phyloP scores from a whole-genome alignment of 2,113 vertebrate species.

The Lota lota region DNA sequence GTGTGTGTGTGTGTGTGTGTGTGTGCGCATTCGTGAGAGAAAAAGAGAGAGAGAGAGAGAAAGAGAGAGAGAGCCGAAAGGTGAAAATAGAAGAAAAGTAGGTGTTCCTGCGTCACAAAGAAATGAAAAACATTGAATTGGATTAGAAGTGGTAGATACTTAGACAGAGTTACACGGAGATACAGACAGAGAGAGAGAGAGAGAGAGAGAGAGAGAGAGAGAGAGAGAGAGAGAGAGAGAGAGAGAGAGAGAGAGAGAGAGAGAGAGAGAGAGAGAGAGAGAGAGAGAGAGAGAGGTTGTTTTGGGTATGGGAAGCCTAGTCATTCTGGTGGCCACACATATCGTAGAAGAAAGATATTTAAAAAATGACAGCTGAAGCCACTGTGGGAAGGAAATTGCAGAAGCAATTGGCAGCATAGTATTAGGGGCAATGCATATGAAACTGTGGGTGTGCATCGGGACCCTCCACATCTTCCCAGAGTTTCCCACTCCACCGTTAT shows the following conservation, averaged over 20 bases:
- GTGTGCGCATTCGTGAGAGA: too few relatives aligned
- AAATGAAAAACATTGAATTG: background rate
- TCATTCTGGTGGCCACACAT: background rate
- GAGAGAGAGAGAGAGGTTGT: background rate
- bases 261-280: background rate
- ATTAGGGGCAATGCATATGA: background rate
- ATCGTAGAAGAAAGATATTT: background rate
- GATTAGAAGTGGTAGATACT: too few relatives aligned
- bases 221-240: slow-evolving; percentile 5
- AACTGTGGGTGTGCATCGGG: background rate
- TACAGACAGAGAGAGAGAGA: background rate
- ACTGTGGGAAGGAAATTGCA: background rate
- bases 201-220: background rate
- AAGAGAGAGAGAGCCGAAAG: slow-evolving; percentile 15
- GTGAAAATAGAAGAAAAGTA: slow-evolving; percentile 1
- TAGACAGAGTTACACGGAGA: background rate
- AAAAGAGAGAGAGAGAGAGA: slow-evolving; percentile 15
- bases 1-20: too few relatives aligned
- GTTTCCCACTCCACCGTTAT: too few relatives aligned
- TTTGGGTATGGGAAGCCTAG: background rate
- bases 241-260: background rate
- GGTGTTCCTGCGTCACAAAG: slow-evolving; percentile 4
- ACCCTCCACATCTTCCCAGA: background rate
- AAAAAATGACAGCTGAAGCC: background rate
- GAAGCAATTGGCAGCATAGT: background rate